Conservation (phyloP, 1,140 invertebrate genomes). For the Zaprionus taronus region DNA sequence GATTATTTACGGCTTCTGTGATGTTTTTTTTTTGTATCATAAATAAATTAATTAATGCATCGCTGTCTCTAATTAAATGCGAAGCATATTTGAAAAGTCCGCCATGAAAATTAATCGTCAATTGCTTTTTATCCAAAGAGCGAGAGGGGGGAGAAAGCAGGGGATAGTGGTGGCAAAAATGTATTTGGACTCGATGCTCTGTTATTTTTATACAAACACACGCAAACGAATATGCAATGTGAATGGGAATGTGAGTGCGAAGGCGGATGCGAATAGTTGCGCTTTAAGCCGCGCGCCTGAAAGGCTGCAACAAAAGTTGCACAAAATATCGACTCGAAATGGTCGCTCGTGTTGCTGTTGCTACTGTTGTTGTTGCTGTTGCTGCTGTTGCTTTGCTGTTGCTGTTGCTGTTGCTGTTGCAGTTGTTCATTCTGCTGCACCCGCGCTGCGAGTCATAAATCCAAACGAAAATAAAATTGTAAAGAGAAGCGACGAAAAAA, state of each 20-base stretch:
- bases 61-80: constrained; percentile 61
- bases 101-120: constrained; percentile 54
- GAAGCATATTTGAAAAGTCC: constrained; percentile 62
- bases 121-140: background rate
- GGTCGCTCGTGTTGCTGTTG: background rate
- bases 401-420: constrained; percentile 9
- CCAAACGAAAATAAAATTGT: constrained; percentile 28
- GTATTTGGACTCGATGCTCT: background rate
- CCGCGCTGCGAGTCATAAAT: constrained; percentile 47
- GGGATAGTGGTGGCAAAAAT: constrained; percentile 1
- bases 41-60: constrained; percentile 61
- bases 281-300: constrained; percentile 4
- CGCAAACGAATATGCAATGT: background rate
- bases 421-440: constrained; percentile 11
- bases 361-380: background rate
- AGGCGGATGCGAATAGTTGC: background rate
- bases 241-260: background rate
- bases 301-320: constrained; percentile 31
- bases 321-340: constrained; percentile 48
- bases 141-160: background rate
- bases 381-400: background rate
- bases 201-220: background rate
- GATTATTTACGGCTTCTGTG: background rate
- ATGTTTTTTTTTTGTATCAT: background rate
- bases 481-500: constrained; percentile 26